Evolutionary conservation across 1,140 invertebrate genomes (phyloP), one percentile per base, ranked within the genome.

Genomic region (Sipha flava): DNA sequence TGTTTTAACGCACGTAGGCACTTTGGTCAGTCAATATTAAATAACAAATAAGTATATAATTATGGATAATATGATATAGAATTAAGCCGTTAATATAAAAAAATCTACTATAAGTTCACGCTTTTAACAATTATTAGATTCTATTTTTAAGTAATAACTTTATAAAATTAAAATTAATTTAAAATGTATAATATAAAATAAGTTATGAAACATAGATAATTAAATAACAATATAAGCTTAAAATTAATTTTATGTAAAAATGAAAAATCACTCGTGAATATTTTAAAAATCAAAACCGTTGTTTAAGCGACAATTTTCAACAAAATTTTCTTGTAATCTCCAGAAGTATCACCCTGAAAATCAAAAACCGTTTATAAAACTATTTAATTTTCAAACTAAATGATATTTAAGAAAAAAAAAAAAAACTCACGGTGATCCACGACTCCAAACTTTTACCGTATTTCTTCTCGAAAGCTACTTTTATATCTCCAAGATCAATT

Each of bases 401-500:
- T n/a, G 3, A 21, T 23, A 80, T 59, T 49, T 49, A 45, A 54
- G 21, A 10, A n/a, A 49, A 31, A 34, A 82, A 37, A 45, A 26
- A 70, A 47, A 21, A 14, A 83, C 82, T 84, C 81, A 84, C 82
- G 73, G 80, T 73, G 68, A 97, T 93, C 85, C 91, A 92, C 82
- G 89, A 91, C 81, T 91, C 91, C 79, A 98, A 87, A 7, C 90
- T 89, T 84, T 94, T 94, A 34, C 90, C 92, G 84, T 94, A 96
- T 83, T 91, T 89, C 68, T 86, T 87, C 84, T 93, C 88, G 86
- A 93, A 96, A 75, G 90, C 89, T 26, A 91, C 89, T 83, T 95
- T 95, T 81, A 98, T 95, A 81, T 94, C 91, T 0, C 88, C 91
- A 84, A 97, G 87, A 87, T 97, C 95, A 26, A 95, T 90, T 89